phyloP scores from a whole-genome alignment of 2,888 invertebrate genomes.

The Macropis europaea region DNA sequence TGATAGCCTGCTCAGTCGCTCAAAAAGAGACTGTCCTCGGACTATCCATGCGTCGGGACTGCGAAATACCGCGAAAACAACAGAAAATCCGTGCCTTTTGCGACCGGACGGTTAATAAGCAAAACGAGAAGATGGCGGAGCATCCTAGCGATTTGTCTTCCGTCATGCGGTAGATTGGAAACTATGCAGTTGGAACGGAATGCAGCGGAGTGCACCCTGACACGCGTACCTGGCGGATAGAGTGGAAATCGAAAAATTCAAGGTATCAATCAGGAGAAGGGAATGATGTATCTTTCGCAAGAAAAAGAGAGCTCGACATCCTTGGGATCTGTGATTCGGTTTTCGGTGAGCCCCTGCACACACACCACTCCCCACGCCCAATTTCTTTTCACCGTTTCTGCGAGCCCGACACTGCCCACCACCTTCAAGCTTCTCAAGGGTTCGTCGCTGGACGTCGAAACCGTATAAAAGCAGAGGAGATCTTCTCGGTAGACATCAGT shows the following conservation, averaged over 20 bases:
- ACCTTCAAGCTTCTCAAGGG: conserved; percentile 65
- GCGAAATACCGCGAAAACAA: too few species aligned
- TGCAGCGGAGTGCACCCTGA: too few species aligned
- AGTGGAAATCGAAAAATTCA: neutral
- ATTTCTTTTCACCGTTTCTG: conserved; percentile 62
- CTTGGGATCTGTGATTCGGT: conserved; percentile 38
- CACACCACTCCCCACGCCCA: conserved; percentile 50
- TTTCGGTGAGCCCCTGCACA: conserved; percentile 54
- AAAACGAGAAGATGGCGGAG: too few species aligned
- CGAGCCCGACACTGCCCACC: conserved; percentile 53
- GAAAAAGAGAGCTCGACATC: conserved; percentile 37
- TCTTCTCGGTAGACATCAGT: conserved; percentile 73
- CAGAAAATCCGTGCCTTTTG: too few species aligned
- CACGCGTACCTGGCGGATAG: too few species aligned
- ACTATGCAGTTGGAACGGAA: too few species aligned
- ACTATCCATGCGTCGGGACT: too few species aligned
- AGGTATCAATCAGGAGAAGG: conserved; percentile 10
- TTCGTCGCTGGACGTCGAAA: conserved; percentile 58
- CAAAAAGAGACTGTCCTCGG: neutral
- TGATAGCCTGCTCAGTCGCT: conserved; percentile 17
- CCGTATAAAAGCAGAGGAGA: conserved; percentile 73
- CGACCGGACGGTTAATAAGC: too few species aligned
- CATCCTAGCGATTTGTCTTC: too few species aligned
- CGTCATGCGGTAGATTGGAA: too few species aligned
- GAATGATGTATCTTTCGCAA: conserved; percentile 46